phyloP scores from a whole-genome alignment of 1,140 invertebrate species.

The Whitmania pigra region DNA sequence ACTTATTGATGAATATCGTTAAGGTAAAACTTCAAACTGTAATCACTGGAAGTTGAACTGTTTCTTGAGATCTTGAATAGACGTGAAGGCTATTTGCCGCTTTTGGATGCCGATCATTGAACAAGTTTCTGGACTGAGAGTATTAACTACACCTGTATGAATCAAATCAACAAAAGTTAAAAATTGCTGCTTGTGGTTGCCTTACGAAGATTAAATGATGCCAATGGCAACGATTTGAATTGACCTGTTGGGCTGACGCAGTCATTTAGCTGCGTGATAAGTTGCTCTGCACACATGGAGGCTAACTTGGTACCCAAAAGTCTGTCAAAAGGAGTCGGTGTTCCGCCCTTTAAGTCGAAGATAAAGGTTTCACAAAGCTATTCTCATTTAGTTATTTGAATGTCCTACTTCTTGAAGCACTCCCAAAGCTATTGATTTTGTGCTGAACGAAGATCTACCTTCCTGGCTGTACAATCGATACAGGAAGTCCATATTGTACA shows the following conservation, averaged over 20 bases:
- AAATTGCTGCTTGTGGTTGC: neutral
- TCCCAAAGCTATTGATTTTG: conserved; percentile 4
- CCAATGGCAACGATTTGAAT: neutral
- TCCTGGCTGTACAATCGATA: conserved; percentile 12
- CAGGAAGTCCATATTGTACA: conserved; percentile 7
- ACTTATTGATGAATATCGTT: too few relatives aligned
- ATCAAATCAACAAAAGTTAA: neutral
- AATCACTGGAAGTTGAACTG: conserved; percentile 72
- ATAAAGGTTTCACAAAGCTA: neutral
- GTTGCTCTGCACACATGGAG: neutral
- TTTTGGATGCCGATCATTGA: conserved; percentile 60
- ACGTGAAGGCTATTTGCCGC: conserved; percentile 76
- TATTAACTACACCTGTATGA: conserved; percentile 31
- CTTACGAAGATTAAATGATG: neutral
- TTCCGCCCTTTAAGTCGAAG: conserved; percentile 10
- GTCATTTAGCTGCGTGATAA: conserved; percentile 14
- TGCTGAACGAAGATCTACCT: conserved; percentile 12
- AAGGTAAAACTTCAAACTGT: neutral
- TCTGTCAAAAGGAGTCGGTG: conserved; percentile 11
- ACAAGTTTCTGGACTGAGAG: conserved; percentile 33
- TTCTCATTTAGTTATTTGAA: neutral
- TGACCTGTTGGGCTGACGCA: conserved; percentile 10
- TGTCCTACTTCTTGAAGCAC: neutral
- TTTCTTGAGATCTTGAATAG: conserved; percentile 65
- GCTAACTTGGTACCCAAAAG: conserved; percentile 4